These are phyloP conservation scores for Odontamblyopus rebecca DNA, from an alignment of 2,797 vertebrate genomes.

Conservation along the genomic window DNA sequence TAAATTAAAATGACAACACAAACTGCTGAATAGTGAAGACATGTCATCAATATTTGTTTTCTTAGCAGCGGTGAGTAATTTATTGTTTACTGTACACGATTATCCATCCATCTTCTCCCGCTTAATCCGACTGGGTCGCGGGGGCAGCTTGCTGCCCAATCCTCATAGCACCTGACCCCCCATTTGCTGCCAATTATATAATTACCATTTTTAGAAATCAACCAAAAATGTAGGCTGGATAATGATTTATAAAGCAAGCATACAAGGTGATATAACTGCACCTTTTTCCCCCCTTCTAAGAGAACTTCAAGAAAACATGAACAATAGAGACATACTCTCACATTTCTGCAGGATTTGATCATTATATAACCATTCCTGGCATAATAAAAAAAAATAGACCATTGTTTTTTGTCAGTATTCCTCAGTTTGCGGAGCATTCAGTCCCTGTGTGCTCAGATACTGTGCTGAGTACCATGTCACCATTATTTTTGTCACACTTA, in stretches of 20 bases:
- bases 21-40: too few species aligned
- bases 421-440: not conserved
- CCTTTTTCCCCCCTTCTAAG: not conserved
- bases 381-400: not conserved
- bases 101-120: too few species aligned
- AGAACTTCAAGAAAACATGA: not conserved
- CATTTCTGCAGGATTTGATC: not conserved
- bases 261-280: too few species aligned
- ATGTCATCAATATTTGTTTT: not conserved
- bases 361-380: too few species aligned
- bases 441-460: not conserved
- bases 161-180: too few species aligned
- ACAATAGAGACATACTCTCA: not conserved
- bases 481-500: too few species aligned
- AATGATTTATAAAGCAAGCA: too few species aligned
- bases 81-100: too few species aligned
- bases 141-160: too few species aligned
- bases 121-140: too few species aligned
- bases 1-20: too few species aligned
- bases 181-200: too few species aligned
- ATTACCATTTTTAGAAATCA: not conserved
- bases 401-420: not conserved
- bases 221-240: not conserved
- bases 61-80: not conserved
- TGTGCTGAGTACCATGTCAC: not conserved